A percentile compares a stretch with the other conserved stretches of the same genome.
Conservation (phyloP, 1,140 invertebrate genomes). For the Tenebrio molitor region DNA sequence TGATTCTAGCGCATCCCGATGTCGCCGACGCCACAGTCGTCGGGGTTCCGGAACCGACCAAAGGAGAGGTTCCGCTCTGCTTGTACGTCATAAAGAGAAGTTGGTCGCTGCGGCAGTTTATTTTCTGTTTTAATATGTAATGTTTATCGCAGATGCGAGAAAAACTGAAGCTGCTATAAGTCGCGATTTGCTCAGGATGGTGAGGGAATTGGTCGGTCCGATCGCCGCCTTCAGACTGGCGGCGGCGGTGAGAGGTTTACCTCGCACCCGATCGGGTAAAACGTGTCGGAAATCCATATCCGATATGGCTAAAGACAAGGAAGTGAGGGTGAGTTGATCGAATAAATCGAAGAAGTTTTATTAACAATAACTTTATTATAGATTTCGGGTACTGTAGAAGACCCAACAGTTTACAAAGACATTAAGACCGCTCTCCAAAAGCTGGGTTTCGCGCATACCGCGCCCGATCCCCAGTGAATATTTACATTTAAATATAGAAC, state of each 20-base stretch:
- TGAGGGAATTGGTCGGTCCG: slow-evolving; percentile 87
- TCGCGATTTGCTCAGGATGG: slow-evolving; percentile 78
- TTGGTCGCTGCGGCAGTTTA: slow-evolving; percentile 61
- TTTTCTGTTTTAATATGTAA: slow-evolving; percentile 50
- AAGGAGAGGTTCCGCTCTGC: slow-evolving; percentile 91
- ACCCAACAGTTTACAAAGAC: slow-evolving; percentile 84
- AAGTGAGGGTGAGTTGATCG: slow-evolving; percentile 73
- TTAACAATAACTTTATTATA: slow-evolving; percentile 64
- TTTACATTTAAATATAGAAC: slow-evolving; percentile 57
- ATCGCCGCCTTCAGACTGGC: slow-evolving; percentile 89
- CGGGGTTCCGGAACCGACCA: slow-evolving; percentile 88
- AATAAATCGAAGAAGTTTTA: slow-evolving; percentile 19
- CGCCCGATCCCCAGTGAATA: slow-evolving; percentile 74
- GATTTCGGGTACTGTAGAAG: slow-evolving; percentile 91
- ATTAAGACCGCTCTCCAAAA: slow-evolving; percentile 82
- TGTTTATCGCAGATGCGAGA: slow-evolving; percentile 66
- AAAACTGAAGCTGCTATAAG: slow-evolving; percentile 74
- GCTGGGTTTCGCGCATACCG: slow-evolving; percentile 80
- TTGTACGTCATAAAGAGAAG: slow-evolving; percentile 81
- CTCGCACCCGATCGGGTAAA: slow-evolving; percentile 75
- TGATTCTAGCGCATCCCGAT: slow-evolving; percentile 85
- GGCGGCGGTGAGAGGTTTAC: slow-evolving; percentile 82
- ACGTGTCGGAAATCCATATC: slow-evolving; percentile 88
- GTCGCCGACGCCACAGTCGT: slow-evolving; percentile 89
- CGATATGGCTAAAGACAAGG: slow-evolving; percentile 84